Evolutionary conservation across 2,888 invertebrate genomes (phyloP), one percentile per base, ranked within the genome.

Genomic region (Cantharis nigra): DNA sequence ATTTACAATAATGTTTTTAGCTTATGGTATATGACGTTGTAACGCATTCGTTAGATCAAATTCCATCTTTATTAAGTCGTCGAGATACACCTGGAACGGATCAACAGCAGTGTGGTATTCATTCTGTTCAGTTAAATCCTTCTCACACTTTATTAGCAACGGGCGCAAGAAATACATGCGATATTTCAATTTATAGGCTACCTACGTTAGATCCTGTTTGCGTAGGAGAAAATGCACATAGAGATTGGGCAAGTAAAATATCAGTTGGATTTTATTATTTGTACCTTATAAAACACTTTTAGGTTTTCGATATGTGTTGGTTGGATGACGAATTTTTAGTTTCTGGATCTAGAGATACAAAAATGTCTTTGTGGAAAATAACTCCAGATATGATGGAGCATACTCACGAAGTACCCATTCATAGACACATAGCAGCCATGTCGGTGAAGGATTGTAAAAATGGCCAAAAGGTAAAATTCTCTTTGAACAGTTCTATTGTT

Each of bases 191-290:
- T 74, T 95, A 95, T 85, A 92, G 95, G 84, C 90, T 98, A 83
- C 98, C 98, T n/a, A 97, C 98, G 0, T 89, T 98, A 79, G 98
- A 98, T 89, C 98, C 98, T 0, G 93, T 98, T 3, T 97, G 96
- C 89, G 95, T 98, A 11, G 98, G 98, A 0, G 97, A 98, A 90
- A 89, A 90, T 83, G 96, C 96, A 1, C 98, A 98, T 87, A 93
- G 94, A 84, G 98, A 98, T 88, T 97, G 97, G 95, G 95, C 97
- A 81, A 62, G 9, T 49, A 18, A 9, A 13, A 23, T 3, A 70
- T 28, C 16, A 16, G 9, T 67, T 23, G 9, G 3, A n/a, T 67
- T 16, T 23, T 67, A 13, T 16, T 67, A 0, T 13, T 9, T 11
- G 1, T 67, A 18, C 4, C 20, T 65, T 65, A 20, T 1, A 11